These are phyloP conservation scores for Diploscapter pachys DNA, from an alignment of 1,140 invertebrate species.

Conservation along the genomic window DNA sequence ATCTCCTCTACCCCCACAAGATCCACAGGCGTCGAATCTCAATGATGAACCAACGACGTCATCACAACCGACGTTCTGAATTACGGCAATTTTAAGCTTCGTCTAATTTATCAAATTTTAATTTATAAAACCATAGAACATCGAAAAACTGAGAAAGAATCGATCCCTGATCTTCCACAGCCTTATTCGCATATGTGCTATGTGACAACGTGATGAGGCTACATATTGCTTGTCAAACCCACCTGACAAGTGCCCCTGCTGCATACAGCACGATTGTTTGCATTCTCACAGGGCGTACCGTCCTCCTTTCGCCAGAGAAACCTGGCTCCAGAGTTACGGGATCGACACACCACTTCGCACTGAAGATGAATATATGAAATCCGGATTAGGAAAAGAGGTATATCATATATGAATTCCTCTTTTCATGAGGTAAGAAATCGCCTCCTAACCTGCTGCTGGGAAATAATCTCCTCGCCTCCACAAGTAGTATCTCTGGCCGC, in stretches of 20 bases:
- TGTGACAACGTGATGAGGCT: not conserved
- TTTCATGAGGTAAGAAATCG: not conserved
- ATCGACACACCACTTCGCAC: slow-evolving; percentile 30
- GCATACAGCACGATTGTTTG: slow-evolving; percentile 23
- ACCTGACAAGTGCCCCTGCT: slow-evolving; percentile 33
- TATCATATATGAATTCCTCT: not conserved
- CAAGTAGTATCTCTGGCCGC: slow-evolving; percentile 29
- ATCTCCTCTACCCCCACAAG: slow-evolving; percentile 47
- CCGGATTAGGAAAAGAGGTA: not conserved
- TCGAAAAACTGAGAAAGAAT: not conserved
- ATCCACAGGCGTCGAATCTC: slow-evolving; percentile 45
- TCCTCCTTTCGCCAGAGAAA: slow-evolving; percentile 41
- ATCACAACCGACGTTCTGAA: slow-evolving; percentile 45
- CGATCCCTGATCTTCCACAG: too few relatives aligned
- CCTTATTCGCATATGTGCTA: too few relatives aligned
- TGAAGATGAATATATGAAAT: slow-evolving; percentile 6
- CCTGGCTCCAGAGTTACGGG: slow-evolving; percentile 20
- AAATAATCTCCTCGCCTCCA: slow-evolving; percentile 25
- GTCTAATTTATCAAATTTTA: too few relatives aligned
- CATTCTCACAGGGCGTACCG: slow-evolving; percentile 20
- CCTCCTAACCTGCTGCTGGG: slow-evolving; percentile 18
- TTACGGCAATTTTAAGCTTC: too few relatives aligned
- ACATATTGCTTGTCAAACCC: slow-evolving; percentile 18
- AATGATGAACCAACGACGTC: slow-evolving; percentile 46
- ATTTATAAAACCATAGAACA: not conserved